These are phyloP conservation scores for Luperina nickerlii DNA, from an alignment of 2,888 invertebrate genomes.

Conservation along the genomic window DNA sequence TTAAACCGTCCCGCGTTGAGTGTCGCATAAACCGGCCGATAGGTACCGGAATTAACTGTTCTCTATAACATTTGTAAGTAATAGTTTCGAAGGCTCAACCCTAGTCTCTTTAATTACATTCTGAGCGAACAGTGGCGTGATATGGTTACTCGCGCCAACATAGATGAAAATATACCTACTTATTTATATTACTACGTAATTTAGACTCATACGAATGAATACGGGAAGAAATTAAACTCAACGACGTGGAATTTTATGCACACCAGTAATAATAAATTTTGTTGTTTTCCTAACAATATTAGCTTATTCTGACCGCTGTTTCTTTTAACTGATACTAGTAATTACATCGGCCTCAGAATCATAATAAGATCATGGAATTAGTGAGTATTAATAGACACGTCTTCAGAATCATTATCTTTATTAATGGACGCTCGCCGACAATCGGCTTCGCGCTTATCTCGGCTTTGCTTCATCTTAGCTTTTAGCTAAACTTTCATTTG, in stretches of 20 bases:
- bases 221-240: slow-evolving; percentile 40
- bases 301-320: background rate
- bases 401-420: slow-evolving; percentile 45
- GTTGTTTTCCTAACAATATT: slow-evolving; percentile 10
- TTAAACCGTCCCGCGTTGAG: slow-evolving; percentile 71
- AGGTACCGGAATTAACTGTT: slow-evolving; percentile 73
- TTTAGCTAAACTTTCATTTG: slow-evolving; percentile 52
- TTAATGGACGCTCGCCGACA: slow-evolving; percentile 39
- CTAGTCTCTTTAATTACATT: slow-evolving; percentile 61
- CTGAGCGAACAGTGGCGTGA: slow-evolving; percentile 42
- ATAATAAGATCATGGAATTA: slow-evolving; percentile 47
- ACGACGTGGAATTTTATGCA: slow-evolving; percentile 36
- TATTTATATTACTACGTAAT: slow-evolving; percentile 21
- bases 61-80: slow-evolving; percentile 69
- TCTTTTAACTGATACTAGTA: slow-evolving; percentile 8
- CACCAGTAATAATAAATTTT: slow-evolving; percentile 32
- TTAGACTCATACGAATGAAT: slow-evolving; percentile 12
- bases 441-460: slow-evolving; percentile 41
- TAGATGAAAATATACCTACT: slow-evolving; percentile 42
- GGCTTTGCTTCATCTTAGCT: slow-evolving; percentile 45
- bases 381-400: slow-evolving; percentile 46
- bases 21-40: slow-evolving; percentile 74
- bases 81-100: slow-evolving; percentile 62
- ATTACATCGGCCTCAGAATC: slow-evolving; percentile 15
- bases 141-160: slow-evolving; percentile 33